A percentile compares a stretch with the other conserved stretches of the same genome.
Evolutionary conservation across 2,113 vertebrate genomes (phyloP).

Genomic region (Uria aalge): DNA sequence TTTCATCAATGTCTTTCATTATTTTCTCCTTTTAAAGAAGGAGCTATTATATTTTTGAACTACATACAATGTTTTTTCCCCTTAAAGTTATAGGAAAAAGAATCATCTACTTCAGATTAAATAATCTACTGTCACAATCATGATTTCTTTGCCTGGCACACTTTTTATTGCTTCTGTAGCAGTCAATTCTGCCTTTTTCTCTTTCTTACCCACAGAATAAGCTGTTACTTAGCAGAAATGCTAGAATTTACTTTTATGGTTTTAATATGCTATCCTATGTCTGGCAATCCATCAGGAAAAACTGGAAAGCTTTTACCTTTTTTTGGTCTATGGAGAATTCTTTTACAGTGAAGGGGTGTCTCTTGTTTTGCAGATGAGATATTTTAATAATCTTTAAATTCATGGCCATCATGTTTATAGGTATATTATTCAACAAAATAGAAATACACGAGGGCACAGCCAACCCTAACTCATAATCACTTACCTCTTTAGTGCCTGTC

Average conservation of each 20-base stretch:
- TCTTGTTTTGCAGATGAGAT: background rate
- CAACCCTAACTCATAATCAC: background rate
- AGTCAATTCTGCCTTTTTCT: background rate
- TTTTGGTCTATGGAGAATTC: background rate
- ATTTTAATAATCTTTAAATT: background rate
- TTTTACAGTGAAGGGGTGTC: background rate
- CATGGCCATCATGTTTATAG: background rate
- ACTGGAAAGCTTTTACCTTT: background rate
- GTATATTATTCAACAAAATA: background rate
- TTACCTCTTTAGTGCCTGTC: background rate
- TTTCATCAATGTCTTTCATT: background rate
- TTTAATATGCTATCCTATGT: background rate
- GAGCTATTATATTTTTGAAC: background rate
- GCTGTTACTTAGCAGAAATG: background rate
- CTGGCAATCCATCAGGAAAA: background rate
- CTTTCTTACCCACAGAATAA: background rate
- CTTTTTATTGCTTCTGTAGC: background rate
- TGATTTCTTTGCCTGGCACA: background rate
- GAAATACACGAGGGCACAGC: background rate
- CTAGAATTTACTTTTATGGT: background rate
- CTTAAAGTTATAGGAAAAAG: background rate
- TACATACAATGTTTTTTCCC: background rate
- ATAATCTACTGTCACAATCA: background rate
- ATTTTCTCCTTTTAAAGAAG: background rate
- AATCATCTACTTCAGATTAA: background rate